phyloP scores from a whole-genome alignment of 2,797 vertebrate species.

The Nyctalus aviator region DNA sequence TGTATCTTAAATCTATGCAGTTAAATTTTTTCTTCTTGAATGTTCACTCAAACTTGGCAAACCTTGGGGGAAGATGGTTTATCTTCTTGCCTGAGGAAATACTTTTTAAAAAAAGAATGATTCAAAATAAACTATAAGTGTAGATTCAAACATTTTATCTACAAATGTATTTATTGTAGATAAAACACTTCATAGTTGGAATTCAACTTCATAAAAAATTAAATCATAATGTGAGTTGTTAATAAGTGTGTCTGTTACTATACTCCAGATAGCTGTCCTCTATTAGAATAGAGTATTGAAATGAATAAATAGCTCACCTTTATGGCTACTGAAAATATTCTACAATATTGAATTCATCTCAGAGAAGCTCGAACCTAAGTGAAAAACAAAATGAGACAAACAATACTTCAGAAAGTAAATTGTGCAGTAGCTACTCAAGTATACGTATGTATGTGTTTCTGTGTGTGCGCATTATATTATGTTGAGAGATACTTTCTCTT shows the following conservation, averaged over 20 bases:
- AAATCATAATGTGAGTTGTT: neutral
- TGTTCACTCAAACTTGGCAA: neutral
- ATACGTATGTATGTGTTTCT: neutral
- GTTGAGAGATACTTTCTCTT: neutral
- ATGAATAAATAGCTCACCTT: neutral
- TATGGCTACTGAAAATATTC: neutral
- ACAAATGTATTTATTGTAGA: neutral
- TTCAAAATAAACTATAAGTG: neutral
- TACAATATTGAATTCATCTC: neutral
- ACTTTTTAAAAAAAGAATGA: neutral
- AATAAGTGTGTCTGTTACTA: neutral
- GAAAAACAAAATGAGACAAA: neutral
- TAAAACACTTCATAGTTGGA: neutral
- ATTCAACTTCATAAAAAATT: neutral
- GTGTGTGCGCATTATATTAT: neutral
- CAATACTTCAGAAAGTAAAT: neutral
- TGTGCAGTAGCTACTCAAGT: neutral
- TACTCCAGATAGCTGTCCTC: neutral
- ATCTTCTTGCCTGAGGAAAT: conserved; percentile 24
- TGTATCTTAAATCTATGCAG: neutral
- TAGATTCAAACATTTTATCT: no score
- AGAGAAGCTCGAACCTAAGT: neutral
- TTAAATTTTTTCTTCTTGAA: neutral
- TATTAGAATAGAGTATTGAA: neutral
- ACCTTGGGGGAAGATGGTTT: neutral